Base-by-base conservation (phyloP, 2,888 invertebrate genomes). In the Geophilus truncorum region DNA sequence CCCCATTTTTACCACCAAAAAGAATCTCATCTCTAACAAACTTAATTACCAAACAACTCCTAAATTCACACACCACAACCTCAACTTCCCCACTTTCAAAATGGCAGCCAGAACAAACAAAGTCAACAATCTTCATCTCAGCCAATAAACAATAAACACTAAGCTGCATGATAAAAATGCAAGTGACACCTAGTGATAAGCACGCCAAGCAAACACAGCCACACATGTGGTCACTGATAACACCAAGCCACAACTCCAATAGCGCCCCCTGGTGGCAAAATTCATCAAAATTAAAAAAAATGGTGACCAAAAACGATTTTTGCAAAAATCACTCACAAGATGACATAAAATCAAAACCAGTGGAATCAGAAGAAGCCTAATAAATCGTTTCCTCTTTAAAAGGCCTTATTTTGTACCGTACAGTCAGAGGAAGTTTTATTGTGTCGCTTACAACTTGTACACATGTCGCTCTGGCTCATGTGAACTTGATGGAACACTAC, bases 211-310 rank as follows among this genome's bases (percentile, higher is more conserved):
- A 62, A 62, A 62, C 62, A 62, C 12, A 7, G 23, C 18, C 5
- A 4, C 62, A 62, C 28, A 62, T 62, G 62, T 62, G 62, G 62
- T 62, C 62, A 62, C 62, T 25, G 62, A 62, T 62, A 62, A 62
- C 57, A 18, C 18, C 57, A 9, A 15, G 2, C 25, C 1, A 1
- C 4, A 1, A 23, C 62, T 23, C 57, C 1, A 23, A 10, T 62
- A 25, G 62, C 62, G 62, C 62, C 62, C 25, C 62, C 62, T 23
- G 9, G 25, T 62, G 25, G 25, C 25, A 62, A 62, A 62, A 62
- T 62, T 45, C 45, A 45, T 45, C n/a, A n/a, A n/a, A n/a, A n/a
- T n/a, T n/a, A n/a, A n/a, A n/a, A n/a, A n/a, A n/a, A n/a, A n/a
- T n/a, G n/a, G n/a, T n/a, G n/a, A n/a, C n/a, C n/a, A n/a, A n/a